A percentile compares a stretch with the other conserved stretches of the same genome.
Evolutionary conservation across 2,113 vertebrate genomes (phyloP).

Genomic region (Vimba vimba): DNA sequence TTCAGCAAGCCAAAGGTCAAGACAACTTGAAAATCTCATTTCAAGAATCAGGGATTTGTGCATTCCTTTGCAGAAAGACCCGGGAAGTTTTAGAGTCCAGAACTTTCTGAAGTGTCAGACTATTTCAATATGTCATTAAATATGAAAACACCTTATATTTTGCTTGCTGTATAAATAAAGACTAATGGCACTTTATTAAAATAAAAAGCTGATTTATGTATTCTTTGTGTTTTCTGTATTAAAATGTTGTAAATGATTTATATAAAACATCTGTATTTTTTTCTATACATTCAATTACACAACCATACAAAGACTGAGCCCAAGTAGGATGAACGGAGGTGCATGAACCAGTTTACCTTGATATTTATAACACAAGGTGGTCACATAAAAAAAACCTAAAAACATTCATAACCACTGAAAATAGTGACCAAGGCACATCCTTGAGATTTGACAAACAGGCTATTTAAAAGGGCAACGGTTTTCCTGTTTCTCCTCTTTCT

Average conservation of each 20-base stretch:
- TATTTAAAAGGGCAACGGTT: background rate
- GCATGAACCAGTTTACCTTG: background rate
- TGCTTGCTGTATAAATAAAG: background rate
- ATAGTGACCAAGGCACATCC: constrained; percentile 70
- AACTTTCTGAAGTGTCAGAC: background rate
- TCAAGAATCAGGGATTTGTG: constrained; percentile 11
- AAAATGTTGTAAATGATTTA: background rate
- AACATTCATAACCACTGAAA: background rate
- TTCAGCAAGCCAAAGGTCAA: constrained; percentile 78
- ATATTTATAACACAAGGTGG: constrained; percentile 1
- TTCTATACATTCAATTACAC: constrained; percentile 69
- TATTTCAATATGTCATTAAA: background rate
- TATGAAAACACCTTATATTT: background rate
- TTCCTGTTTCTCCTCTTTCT: background rate
- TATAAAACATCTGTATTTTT: constrained; percentile 66
- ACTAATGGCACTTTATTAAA: background rate
- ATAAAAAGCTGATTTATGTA: background rate
- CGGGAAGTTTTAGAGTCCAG: background rate
- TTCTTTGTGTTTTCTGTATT: constrained; percentile 19
- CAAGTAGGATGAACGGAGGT: constrained; percentile 64
- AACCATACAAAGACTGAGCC: constrained; percentile 62
- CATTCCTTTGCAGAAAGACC: constrained; percentile 19
- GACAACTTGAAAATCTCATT: constrained; percentile 61
- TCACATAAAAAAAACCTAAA: background rate
- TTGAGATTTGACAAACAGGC: constrained; percentile 60